Conservation (phyloP, 2,113 vertebrate genomes). For the Odocoileus hemionus region DNA sequence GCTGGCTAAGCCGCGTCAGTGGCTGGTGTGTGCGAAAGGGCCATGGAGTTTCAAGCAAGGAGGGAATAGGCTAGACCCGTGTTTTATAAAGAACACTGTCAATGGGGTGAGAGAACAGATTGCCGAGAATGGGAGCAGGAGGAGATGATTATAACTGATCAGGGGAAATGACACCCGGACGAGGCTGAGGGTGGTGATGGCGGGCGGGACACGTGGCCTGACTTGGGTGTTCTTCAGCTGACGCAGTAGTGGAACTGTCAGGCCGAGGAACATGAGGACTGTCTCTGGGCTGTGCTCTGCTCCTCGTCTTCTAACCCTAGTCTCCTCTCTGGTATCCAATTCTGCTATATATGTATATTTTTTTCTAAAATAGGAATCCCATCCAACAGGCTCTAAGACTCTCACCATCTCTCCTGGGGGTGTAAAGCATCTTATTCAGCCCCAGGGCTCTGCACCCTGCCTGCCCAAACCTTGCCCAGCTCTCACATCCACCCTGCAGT, state of each 20-base stretch:
- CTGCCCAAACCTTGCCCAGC: not conserved
- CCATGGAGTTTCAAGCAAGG: not conserved
- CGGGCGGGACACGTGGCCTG: rapidly evolving
- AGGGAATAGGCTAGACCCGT: not conserved
- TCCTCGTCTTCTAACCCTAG: not conserved
- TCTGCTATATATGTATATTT: not conserved
- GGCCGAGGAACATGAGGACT: not conserved
- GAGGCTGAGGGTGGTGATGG: not conserved
- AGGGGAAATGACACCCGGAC: not conserved
- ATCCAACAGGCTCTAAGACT: not conserved
- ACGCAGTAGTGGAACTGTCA: too few relatives aligned
- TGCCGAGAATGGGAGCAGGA: not conserved
- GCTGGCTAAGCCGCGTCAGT: not conserved
- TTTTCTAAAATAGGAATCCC: not conserved
- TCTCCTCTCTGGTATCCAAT: not conserved
- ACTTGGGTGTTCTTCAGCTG: not conserved
- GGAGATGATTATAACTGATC: not conserved
- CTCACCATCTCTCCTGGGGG: not conserved
- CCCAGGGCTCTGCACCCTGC: not conserved
- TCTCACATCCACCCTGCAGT: not conserved
- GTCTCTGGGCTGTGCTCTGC: not conserved
- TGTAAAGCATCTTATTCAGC: not conserved
- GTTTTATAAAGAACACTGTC: not conserved
- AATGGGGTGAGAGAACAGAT: not conserved
- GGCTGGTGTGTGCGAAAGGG: not conserved